Evolutionary conservation across 1,140 invertebrate genomes (phyloP), one percentile per base, ranked within the genome.

Genomic region (Zaprionus davidi): DNA sequence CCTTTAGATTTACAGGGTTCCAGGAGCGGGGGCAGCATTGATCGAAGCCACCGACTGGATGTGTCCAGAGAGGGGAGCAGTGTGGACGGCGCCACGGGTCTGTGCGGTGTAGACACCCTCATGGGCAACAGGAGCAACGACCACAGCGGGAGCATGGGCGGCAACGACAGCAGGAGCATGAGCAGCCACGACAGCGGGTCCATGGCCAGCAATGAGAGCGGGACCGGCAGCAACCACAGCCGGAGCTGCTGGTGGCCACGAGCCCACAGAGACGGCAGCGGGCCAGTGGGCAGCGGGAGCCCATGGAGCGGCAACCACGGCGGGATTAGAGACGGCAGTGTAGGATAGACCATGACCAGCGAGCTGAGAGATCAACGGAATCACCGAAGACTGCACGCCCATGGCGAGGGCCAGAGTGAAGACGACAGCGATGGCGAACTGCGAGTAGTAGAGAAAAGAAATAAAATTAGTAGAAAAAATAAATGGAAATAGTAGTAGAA

Each of bases 21-120:
- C 93, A 75, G 94, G 93, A 22, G 94, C 93, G 56, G 94, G 93
- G 15, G 93, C 93, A 69, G 93, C 91, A 72, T 94, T 94, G 92
- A 92, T 79, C 11, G 88, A 81, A 51, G 88, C 88, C 44, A 84
- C 92, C 56, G 92, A 92, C 58, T 84, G 76, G 41, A 88, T 76
- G 67, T 92, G 91, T 75, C 93, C 93, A 28, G 93, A 91, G 69
- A 94, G 88, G 20, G 93, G 93, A 70, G 94, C 94, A 9, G 92
- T 91, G 74, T 94, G 94, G 2, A 94, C 76, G 31, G 94, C 93
- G 41, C 94, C 94, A 63, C 93, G 93, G 56, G 93, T 94, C 67
- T 94, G 93, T 63, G 94, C 94, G 24, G 94, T 93, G 65, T 94
- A 94, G 57, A 84, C 79, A 7, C 86, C 87, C 57, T 83, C 87